Evolutionary conservation across 2,797 vertebrate genomes (phyloP).

Genomic region (Avahi laniger): DNA sequence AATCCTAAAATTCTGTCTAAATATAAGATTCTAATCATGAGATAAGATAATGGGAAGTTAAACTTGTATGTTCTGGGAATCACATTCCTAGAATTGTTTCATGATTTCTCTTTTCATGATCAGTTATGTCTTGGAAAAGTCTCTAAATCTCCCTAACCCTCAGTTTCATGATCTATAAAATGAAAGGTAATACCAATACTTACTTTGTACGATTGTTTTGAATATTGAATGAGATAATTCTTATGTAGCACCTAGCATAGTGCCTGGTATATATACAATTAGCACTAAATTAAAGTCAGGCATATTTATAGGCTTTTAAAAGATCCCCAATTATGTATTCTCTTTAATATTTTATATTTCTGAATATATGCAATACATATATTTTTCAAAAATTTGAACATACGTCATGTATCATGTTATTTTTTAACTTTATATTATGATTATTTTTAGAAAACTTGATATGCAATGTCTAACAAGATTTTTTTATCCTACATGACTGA

Average conservation of each 20-base stretch:
- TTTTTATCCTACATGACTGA: background rate
- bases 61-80: background rate
- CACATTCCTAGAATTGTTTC: background rate
- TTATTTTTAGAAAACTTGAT: conserved; percentile 7
- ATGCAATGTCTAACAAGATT: background rate
- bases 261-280: background rate
- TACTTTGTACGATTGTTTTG: background rate
- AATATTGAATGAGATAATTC: background rate
- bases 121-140: background rate
- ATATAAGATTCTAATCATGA: background rate
- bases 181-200: background rate
- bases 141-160: background rate
- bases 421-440: background rate
- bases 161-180: background rate
- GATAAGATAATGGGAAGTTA: background rate
- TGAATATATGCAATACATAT: background rate
- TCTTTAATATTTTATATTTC: background rate
- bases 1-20: background rate
- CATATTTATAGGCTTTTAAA: background rate
- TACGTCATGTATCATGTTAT: background rate
- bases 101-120: background rate
- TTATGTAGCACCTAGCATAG: background rate
- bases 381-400: background rate
- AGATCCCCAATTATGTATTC: background rate
- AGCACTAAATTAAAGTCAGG: background rate